A percentile compares a stretch with the other conserved stretches of the same genome.
These are phyloP conservation scores for Xerus inauris DNA, from an alignment of 2,113 vertebrate species.

Conservation along the genomic window DNA sequence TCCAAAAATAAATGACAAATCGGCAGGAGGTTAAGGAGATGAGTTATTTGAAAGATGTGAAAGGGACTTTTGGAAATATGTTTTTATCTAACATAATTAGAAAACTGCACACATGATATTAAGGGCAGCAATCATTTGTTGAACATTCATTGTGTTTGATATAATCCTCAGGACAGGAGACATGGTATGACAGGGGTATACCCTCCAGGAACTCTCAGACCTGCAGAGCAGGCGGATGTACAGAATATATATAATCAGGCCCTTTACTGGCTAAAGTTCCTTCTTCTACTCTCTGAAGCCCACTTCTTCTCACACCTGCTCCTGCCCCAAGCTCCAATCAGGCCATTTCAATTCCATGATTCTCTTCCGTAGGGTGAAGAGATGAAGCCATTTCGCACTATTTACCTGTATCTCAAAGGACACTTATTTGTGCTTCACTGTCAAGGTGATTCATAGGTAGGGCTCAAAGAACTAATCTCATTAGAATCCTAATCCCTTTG, in stretches of 20 bases:
- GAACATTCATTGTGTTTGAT: not conserved
- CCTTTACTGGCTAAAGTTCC: not conserved
- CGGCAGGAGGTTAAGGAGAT: not conserved
- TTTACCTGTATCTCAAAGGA: not conserved
- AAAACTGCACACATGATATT: not conserved
- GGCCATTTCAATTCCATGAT: not conserved
- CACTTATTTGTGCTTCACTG: not conserved
- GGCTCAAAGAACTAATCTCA: not conserved
- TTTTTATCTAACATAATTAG: not conserved
- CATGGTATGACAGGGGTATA: rapidly evolving
- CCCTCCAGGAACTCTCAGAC: not conserved
- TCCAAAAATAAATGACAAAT: not conserved
- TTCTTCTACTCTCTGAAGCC: too few relatives aligned
- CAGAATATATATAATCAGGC: not conserved
- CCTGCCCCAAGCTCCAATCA: not conserved
- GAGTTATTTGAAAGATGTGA: not conserved
- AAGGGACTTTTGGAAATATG: not conserved
- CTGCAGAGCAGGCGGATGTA: not conserved
- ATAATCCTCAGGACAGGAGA: not conserved
- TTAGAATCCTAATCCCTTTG: not conserved
- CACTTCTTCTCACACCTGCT: not conserved
- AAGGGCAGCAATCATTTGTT: not conserved
- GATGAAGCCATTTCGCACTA: not conserved
- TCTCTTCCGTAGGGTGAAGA: not conserved
- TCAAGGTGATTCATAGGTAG: not conserved